A percentile compares a stretch with the other conserved stretches of the same genome.
Conservation (phyloP, 64 coral and sea anemone genomes). For the Porites australiensis region DNA sequence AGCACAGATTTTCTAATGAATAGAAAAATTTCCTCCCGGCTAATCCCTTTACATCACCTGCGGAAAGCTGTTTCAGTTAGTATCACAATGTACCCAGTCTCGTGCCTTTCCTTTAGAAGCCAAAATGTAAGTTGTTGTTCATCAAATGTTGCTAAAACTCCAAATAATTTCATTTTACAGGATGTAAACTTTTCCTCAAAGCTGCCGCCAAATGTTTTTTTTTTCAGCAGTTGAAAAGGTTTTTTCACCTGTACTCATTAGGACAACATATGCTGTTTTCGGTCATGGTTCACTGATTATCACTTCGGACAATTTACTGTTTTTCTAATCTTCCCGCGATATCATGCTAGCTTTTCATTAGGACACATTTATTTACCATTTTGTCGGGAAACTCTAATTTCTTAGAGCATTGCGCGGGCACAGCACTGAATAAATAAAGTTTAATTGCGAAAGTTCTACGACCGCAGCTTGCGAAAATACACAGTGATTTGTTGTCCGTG, state of each 20-base stretch:
- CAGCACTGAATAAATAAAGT: constrained; percentile 79
- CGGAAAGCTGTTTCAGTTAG: neutral
- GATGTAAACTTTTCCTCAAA: constrained; percentile 11
- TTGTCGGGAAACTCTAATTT: constrained; percentile 74
- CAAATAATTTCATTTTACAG: neutral
- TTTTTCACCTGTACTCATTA: constrained; percentile 79
- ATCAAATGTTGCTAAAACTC: neutral
- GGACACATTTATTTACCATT: constrained; percentile 81
- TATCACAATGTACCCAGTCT: constrained; percentile 1
- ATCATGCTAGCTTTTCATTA: constrained; percentile 96
- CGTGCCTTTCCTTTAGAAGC: constrained; percentile 1
- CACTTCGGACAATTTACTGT: constrained; percentile 94
- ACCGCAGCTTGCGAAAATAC: constrained; percentile 83
- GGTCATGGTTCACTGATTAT: constrained; percentile 50
- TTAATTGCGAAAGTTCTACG: constrained; percentile 79
- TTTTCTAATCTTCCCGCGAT: constrained; percentile 76
- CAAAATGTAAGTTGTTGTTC: constrained; percentile 6
- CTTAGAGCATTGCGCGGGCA: constrained; percentile 63
- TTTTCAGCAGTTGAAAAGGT: neutral
- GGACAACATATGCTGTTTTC: constrained; percentile 69
- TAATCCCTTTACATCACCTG: constrained; percentile 72
- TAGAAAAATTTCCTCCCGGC: constrained; percentile 62
- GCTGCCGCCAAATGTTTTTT: constrained; percentile 42
- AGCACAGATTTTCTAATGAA: constrained; percentile 64
- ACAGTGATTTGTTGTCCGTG: constrained; percentile 76